These are phyloP conservation scores for Harpagoxenus sublaevis DNA, from an alignment of 2,888 invertebrate genomes.

Conservation along the genomic window DNA sequence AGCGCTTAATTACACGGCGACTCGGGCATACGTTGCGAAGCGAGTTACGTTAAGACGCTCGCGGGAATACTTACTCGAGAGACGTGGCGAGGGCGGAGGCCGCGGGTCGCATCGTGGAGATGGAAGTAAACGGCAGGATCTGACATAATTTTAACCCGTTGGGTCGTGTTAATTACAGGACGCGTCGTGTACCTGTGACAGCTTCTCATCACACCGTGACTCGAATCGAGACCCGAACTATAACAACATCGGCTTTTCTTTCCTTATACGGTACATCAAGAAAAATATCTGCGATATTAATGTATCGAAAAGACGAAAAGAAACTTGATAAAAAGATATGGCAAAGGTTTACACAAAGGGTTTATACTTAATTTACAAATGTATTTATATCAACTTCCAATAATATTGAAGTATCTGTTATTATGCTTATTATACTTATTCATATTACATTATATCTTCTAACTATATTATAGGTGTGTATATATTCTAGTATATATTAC, in stretches of 20 bases:
- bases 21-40: constrained; percentile 68
- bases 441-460: no score
- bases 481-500: neutral
- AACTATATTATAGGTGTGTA: neutral
- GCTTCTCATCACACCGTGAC: constrained; percentile 63
- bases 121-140: constrained; percentile 60
- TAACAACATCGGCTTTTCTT: neutral
- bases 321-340: neutral
- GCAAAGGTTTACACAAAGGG: neutral
- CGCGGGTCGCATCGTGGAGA: constrained; percentile 35
- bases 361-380: neutral
- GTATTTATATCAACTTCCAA: neutral
- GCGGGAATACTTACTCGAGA: constrained; percentile 74
- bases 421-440: neutral
- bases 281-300: neutral
- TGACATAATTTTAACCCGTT: constrained; percentile 72
- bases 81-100: constrained; percentile 54
- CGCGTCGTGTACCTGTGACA: constrained; percentile 59
- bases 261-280: neutral
- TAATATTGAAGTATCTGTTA: neutral
- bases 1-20: constrained; percentile 77
- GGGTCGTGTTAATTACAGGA: constrained; percentile 76
- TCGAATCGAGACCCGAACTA: constrained; percentile 30
- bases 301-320: neutral
- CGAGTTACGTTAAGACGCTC: constrained; percentile 77